Conservation (phyloP, 2,797 vertebrate genomes). For the Muscicapa striata region DNA sequence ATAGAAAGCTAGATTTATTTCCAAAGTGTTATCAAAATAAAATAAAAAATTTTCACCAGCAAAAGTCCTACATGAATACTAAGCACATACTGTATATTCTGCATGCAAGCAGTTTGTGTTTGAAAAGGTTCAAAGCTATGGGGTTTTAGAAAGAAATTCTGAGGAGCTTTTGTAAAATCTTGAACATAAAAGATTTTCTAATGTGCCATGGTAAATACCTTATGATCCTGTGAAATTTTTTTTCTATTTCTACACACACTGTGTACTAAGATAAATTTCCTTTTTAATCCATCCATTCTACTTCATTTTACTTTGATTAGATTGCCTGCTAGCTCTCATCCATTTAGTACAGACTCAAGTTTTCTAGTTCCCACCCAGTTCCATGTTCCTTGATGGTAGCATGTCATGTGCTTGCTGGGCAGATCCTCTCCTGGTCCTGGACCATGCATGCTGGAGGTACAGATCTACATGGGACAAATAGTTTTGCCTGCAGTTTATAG, state of each 20-base stretch:
- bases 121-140: background rate
- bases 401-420: background rate
- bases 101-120: background rate
- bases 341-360: background rate
- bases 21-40: background rate
- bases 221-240: background rate
- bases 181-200: background rate
- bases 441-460: background rate
- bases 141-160: background rate
- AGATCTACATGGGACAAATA: background rate
- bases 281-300: background rate
- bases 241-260: background rate
- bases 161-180: background rate
- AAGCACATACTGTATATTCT: background rate
- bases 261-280: background rate
- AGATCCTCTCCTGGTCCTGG: background rate
- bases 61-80: background rate
- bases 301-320: background rate
- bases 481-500: background rate
- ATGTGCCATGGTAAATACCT: background rate
- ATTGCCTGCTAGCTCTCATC: background rate
- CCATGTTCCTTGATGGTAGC: background rate
- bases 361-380: background rate
- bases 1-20: conserved; percentile 38
- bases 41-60: background rate